phyloP scores from a whole-genome alignment of 2,113 vertebrate genomes.

The Loxodonta africana region DNA sequence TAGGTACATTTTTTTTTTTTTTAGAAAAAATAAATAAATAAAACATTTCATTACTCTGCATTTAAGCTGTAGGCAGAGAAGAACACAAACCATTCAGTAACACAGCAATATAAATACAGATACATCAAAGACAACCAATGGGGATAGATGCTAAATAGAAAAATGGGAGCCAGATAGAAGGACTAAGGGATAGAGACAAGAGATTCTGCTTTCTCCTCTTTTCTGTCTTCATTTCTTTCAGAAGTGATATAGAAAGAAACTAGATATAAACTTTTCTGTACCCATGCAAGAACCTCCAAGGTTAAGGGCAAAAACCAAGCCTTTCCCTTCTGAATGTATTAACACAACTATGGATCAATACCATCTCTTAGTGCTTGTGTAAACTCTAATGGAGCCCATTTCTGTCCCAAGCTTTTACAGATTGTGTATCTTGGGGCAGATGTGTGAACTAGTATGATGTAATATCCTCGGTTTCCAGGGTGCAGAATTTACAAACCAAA shows the following conservation, averaged over 20 bases:
- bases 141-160: neutral
- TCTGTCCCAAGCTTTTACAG: neutral
- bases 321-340: neutral
- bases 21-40: neutral
- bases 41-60: neutral
- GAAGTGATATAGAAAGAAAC: neutral
- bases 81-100: neutral
- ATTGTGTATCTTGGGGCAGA: neutral
- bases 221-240: neutral
- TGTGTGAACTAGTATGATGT: neutral
- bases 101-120: neutral
- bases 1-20: neutral
- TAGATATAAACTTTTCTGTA: neutral
- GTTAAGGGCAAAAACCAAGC: too few species aligned
- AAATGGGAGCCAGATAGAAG: neutral
- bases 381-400: neutral
- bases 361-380: neutral
- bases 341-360: too few species aligned
- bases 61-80: conserved; percentile 12
- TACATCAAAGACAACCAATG: neutral
- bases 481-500: neutral
- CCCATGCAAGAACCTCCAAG: neutral
- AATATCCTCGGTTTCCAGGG: neutral
- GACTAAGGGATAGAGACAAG: neutral
- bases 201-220: neutral